Evolutionary conservation across 2,113 vertebrate genomes (phyloP).

Genomic region (Zapus hudsonius): DNA sequence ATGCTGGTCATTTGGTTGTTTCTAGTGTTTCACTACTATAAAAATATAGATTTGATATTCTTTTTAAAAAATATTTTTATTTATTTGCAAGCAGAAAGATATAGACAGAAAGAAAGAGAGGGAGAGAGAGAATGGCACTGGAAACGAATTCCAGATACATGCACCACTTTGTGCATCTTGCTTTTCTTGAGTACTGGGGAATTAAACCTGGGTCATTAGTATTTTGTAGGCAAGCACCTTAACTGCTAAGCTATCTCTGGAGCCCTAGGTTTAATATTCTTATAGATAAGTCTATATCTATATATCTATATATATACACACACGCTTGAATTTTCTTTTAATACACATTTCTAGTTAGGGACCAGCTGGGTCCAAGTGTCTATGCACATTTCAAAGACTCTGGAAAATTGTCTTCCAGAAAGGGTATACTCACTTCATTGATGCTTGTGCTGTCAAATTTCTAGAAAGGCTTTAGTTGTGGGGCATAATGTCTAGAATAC

Average conservation of each 20-base stretch:
- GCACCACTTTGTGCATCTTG: no score
- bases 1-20: background rate
- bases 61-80: no score
- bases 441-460: background rate
- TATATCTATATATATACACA: background rate
- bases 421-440: background rate
- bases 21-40: background rate
- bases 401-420: slow-evolving; percentile 21
- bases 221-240: no score
- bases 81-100: no score
- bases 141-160: no score
- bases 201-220: no score
- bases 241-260: no score
- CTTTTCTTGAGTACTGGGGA: no score
- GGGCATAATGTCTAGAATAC: slow-evolving; percentile 6
- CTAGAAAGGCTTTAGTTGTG: background rate
- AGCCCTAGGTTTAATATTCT: background rate
- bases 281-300: background rate
- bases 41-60: background rate
- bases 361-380: background rate
- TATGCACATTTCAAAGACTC: background rate
- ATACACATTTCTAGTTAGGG: slow-evolving; percentile 2
- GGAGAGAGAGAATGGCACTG: no score
- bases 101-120: no score
- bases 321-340: background rate